Evolutionary conservation across 1,140 invertebrate genomes (phyloP), one percentile per base, ranked within the genome.

Genomic region (Akabosia matsudoensis): DNA sequence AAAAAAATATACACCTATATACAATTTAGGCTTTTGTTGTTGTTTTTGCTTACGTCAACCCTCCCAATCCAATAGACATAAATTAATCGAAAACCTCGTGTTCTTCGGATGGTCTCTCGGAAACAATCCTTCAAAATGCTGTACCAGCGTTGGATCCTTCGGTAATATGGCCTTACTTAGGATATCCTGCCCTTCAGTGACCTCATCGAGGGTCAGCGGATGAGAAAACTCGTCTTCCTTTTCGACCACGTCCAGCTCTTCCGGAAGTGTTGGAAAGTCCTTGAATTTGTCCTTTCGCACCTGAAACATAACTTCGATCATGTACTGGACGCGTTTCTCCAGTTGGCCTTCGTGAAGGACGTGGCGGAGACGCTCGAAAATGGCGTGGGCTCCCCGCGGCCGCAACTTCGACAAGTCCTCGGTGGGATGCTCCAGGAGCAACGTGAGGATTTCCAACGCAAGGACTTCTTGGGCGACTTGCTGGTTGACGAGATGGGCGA

Each of bases 171-270:
- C 88, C 89, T 88, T 88, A 96, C 94, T 98, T 61, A 99, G 85
- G 80, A 95, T 91, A 83, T 98, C 95, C 85, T 98, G 89, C 82
- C 91, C 83, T 82, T 94, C 90, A 70, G 88, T 90, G 51, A 83
- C 82, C 82, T 98, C 96, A 82, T 97, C 94, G 30, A 99, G 85
- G 81, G 91, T 93, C 31, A 99, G 86, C 7, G 97, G 85, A 88
- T 99, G 98, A 4, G 96, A 98, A 82, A 96, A 95, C 85, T 99
- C 96, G 83, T 99, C 95, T 74, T 96, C 93, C 84, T 99, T 97
- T 82, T 97, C 94, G 1, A 99, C 94, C 26, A 99, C 86, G 86
- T 99, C 97, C 34, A 99, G 86, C 71, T 97, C 95, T 80, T 93
- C 90, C 24, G 91, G 86, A 13, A 99, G 88, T 3, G 94, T 89